Conservation (phyloP, 2,888 invertebrate genomes). For the Zygothrica quintamaculata region DNA sequence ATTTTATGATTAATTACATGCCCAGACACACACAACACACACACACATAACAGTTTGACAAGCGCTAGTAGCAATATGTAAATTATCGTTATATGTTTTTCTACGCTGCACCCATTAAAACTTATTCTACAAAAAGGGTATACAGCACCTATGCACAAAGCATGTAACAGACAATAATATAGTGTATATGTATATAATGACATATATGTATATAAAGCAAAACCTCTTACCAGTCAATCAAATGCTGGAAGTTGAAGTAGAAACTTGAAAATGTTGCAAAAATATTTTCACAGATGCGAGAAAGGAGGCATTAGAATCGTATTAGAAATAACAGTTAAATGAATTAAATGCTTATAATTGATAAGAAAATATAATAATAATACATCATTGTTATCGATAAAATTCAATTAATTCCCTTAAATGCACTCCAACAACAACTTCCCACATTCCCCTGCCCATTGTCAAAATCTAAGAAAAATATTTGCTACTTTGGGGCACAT, state of each 20-base stretch:
- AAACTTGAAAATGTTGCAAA: not conserved
- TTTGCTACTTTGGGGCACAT: not conserved
- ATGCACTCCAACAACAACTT: slow-evolving; percentile 23
- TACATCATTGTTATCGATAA: not conserved
- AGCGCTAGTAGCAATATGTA: slow-evolving; percentile 21
- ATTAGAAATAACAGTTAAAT: slow-evolving; percentile 5
- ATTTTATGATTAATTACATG: slow-evolving; percentile 63
- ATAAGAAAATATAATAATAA: slow-evolving; percentile 14
- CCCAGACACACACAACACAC: not conserved
- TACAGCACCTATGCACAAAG: too few species aligned
- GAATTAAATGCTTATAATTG: slow-evolving; percentile 17
- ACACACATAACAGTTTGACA: slow-evolving; percentile 10
- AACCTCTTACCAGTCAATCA: too few species aligned
- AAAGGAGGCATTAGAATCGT: not conserved
- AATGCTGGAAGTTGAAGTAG: too few species aligned
- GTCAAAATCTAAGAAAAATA: too few species aligned
- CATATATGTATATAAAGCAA: too few species aligned
- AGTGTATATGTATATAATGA: too few species aligned
- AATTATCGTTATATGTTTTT: slow-evolving; percentile 24
- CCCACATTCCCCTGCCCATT: too few species aligned
- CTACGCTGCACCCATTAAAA: not conserved
- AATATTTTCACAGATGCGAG: not conserved
- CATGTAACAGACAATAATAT: too few species aligned
- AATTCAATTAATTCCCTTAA: not conserved
- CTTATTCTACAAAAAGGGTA: too few species aligned